A percentile compares a stretch with the other conserved stretches of the same genome.
Evolutionary conservation across 1,140 invertebrate genomes (phyloP).

Genomic region (Conus betulinus): DNA sequence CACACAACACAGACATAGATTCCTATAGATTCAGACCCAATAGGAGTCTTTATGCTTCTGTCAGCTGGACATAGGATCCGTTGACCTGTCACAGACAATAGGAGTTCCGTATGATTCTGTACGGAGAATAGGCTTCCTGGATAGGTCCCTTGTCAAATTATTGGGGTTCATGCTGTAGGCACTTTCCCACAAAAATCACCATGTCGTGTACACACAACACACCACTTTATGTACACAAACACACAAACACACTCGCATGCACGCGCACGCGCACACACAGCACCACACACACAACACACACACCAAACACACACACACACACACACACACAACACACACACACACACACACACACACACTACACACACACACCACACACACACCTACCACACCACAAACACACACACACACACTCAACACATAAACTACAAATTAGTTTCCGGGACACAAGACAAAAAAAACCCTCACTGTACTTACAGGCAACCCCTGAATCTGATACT

Average conservation of each 20-base stretch:
- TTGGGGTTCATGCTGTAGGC: not conserved
- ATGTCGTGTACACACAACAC: too few relatives aligned
- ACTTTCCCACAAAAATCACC: not conserved
- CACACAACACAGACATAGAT: not conserved
- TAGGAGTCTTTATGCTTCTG: not conserved
- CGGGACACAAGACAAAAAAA: too few relatives aligned
- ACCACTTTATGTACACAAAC: too few relatives aligned
- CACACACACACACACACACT: not conserved
- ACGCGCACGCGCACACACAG: too few relatives aligned
- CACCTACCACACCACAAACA: too few relatives aligned
- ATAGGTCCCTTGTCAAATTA: not conserved
- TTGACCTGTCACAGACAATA: too few relatives aligned
- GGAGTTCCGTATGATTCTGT: too few relatives aligned
- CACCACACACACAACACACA: too few relatives aligned
- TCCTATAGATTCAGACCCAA: not conserved
- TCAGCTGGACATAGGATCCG: not conserved
- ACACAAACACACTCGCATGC: too few relatives aligned
- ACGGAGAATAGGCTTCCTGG: not conserved
- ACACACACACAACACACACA: not conserved
- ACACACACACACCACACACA: too few relatives aligned
- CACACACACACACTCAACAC: not conserved
- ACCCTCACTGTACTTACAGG: conserved; percentile 27
- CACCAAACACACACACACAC: not conserved
- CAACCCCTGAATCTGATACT: conserved; percentile 34
- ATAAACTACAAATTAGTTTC: not conserved